Evolutionary conservation across 2,113 vertebrate genomes (phyloP), one percentile per base, ranked within the genome.

Genomic region (Aphelocoma coerulescens): DNA sequence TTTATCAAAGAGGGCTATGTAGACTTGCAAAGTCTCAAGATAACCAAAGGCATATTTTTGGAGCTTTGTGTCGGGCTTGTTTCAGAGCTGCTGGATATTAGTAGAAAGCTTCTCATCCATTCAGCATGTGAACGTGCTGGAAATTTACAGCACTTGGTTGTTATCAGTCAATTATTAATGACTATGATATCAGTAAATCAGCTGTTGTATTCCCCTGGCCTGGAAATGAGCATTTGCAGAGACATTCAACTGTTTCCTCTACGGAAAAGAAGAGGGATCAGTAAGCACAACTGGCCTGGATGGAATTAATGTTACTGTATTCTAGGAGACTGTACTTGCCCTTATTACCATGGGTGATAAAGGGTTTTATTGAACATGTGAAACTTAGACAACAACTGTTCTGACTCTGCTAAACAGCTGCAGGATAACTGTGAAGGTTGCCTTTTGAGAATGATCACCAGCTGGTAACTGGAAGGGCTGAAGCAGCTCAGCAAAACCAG

Each of bases 181-280:
- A n/a, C 35, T 54, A 20, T 21, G 24, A 10, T 90, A 73, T 32
- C 41, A 57, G 28, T 20, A 73, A 54, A 74, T 88, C 71, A 95
- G 67, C 82, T 92, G 67, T 73, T 88, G 27, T 79, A 16, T 73
- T 91, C 59, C 30, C 35, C 39, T 85, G 37, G 32, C 41, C 52
- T 77, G 61, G 37, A 89, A 79, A 84, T 59, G 35, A 74, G 68
- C 63, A 77, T 88, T 90, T 86, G 51, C 41, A 49, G 73, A 73
- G 51, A 44, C 39, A 62, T 90, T 83, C 91, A 96, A 75, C 92
- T 93, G 91, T 88, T 92, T 85, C 13, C 58, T 80, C 58, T 84
- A 37, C 74, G 63, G 46, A 88, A 55, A 58, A 91, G 57, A 91
- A 49, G 57, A 91, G 27, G 28, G 62, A 88, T 76, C 4, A 10